phyloP scores from a whole-genome alignment of 2,797 vertebrate genomes.

The Sebastes hubbsi region DNA sequence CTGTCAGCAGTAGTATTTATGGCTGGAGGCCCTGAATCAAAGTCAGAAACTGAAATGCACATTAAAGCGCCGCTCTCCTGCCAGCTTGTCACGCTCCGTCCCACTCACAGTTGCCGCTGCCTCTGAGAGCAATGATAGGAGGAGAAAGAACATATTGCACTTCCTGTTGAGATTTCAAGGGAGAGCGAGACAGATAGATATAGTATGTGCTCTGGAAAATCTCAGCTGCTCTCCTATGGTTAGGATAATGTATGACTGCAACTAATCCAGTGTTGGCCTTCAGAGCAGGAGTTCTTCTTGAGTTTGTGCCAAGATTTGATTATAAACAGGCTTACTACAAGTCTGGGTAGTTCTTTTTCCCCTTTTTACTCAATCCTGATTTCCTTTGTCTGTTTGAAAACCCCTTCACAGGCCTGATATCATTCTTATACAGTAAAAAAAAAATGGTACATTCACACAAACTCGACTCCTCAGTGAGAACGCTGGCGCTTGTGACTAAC shows the following conservation, averaged over 20 bases:
- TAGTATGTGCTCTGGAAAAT: slow-evolving; percentile 56
- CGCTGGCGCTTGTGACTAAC: slow-evolving; percentile 20
- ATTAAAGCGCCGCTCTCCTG: slow-evolving; percentile 44
- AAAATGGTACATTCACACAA: not conserved
- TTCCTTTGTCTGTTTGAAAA: slow-evolving; percentile 50
- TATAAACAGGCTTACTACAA: slow-evolving; percentile 66
- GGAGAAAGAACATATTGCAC: slow-evolving; percentile 54
- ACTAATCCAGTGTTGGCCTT: slow-evolving; percentile 61
- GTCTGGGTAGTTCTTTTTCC: slow-evolving; percentile 38
- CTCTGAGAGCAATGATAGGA: slow-evolving; percentile 38
- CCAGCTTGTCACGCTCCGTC: slow-evolving; percentile 47
- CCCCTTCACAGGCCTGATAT: not conserved
- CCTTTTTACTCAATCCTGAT: slow-evolving; percentile 2
- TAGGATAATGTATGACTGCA: slow-evolving; percentile 68
- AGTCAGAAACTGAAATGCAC: slow-evolving; percentile 49
- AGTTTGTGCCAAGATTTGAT: slow-evolving; percentile 67
- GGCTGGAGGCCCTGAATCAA: slow-evolving; percentile 31
- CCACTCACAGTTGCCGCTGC: slow-evolving; percentile 29
- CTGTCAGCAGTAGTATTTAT: slow-evolving; percentile 29
- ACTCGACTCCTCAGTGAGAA: slow-evolving; percentile 18
- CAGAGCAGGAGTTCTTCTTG: slow-evolving; percentile 61
- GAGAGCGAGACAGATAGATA: slow-evolving; percentile 54
- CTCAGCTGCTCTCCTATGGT: slow-evolving; percentile 62
- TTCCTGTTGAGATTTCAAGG: slow-evolving; percentile 61
- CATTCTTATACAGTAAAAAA: not conserved